Base-by-base conservation (phyloP, 2,113 vertebrate species). In the Solea senegalensis region DNA sequence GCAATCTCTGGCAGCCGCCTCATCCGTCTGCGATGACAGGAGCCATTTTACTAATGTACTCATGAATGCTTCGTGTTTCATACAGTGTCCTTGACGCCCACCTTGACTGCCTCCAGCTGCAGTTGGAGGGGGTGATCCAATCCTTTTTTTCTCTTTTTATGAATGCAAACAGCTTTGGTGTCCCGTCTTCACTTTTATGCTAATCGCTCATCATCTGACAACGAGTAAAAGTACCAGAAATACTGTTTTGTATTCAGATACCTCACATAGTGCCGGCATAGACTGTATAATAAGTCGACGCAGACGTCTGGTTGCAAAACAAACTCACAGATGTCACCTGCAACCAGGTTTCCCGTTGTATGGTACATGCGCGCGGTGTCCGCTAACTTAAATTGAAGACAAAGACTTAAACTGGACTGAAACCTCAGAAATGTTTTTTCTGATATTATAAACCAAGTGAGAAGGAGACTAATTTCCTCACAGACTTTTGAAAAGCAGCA, bases 11-110 rank as follows among this genome's bases (percentile, higher is more conserved):
- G 65, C 72, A 83, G 74, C 61, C 70, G 69, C 75, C 77, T 88
- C 87, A 84, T 86, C 74, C 58, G 72, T 89, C 89, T 83, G 65
- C 69, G 9, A 84, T 83, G 86, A 86, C 78, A 84, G 81, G 69
- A 89, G 77, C 74, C 69, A 86, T 88, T 91, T 83, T 65, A 74
- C 72, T 88, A 85, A 84, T 81, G 78, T 72, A 83, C 83, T 82
- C 73, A 74, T 78, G 80, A 85, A 72, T 66, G 78, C 80, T 83
- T 87, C 49, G 16, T 74, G 65, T 83, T 79, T 85, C 80, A 80
- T 64, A 65, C 53, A 49, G 60, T 78, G 81, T 82, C 89, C 86
- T 89, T 86, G 66, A 65, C 11, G 27, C 46, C 85, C 63, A 79
- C 80, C 87, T 81, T 50, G 8, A 12, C 76, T 83, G 76, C 81